Evolutionary conservation across 2,113 vertebrate species (phyloP).

Genomic region (Asarcornis scutulata): DNA sequence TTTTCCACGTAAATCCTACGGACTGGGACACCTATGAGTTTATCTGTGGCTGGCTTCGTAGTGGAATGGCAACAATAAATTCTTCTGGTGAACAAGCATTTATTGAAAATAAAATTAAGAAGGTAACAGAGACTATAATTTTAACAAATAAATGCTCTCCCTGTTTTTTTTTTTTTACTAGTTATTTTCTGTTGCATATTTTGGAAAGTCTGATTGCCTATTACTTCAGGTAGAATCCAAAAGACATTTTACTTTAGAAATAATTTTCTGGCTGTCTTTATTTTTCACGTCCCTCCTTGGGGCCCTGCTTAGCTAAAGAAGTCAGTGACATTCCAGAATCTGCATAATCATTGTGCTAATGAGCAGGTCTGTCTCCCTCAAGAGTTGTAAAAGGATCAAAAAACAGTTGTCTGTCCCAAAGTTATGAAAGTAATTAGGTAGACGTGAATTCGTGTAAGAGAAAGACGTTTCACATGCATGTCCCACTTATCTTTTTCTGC

Average conservation of each 20-base stretch:
- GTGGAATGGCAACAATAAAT: slow-evolving; percentile 84
- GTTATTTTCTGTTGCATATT: background rate
- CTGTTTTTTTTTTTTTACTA: background rate
- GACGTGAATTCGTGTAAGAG: background rate
- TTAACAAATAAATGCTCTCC: background rate
- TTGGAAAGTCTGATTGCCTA: background rate
- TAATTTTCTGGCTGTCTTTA: background rate
- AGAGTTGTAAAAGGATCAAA: background rate
- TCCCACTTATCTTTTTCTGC: background rate
- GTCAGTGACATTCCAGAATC: background rate
- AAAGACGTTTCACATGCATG: background rate
- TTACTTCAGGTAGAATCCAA: background rate
- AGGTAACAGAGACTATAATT: slow-evolving; percentile 73
- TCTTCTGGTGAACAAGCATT: slow-evolving; percentile 87
- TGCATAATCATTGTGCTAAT: background rate
- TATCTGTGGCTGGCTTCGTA: slow-evolving; percentile 86
- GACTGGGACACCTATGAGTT: slow-evolving; percentile 84
- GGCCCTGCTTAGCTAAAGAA: background rate
- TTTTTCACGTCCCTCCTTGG: background rate
- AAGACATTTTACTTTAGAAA: background rate
- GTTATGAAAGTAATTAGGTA: background rate
- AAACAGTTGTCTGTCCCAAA: background rate
- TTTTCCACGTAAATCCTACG: slow-evolving; percentile 77
- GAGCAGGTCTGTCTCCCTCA: background rate
- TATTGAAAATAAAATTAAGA: slow-evolving; percentile 82